These are phyloP conservation scores for Drosophila tropicalis DNA, from an alignment of 1,140 invertebrate species.

Conservation along the genomic window DNA sequence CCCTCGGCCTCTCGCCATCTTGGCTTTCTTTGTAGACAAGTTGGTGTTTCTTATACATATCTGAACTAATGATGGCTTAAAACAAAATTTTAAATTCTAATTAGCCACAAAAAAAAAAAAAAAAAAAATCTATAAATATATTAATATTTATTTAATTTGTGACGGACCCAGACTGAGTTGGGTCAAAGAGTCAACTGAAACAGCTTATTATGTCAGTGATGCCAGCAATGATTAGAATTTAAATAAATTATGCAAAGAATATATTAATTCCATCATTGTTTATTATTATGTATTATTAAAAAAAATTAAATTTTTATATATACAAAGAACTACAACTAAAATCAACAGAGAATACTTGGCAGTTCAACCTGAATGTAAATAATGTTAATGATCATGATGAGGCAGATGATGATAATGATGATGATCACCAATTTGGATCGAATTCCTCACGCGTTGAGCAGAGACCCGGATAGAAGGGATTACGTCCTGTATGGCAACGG, in stretches of 20 bases:
- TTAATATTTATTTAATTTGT: constrained; percentile 3
- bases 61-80: constrained; percentile 7
- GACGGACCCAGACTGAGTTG: not conserved
- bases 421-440: constrained; percentile 73
- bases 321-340: constrained; percentile 8
- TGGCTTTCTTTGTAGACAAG: constrained; percentile 2
- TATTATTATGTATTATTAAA: constrained; percentile 14
- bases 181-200: constrained; percentile 9
- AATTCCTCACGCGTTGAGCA: constrained; percentile 70
- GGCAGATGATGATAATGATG: not conserved
- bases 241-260: constrained; percentile 20
- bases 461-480: constrained; percentile 74
- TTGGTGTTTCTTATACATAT: not conserved
- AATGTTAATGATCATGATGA: not conserved
- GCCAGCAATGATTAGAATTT: not conserved
- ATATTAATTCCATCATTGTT: constrained; percentile 53
- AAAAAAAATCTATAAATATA: too few relatives aligned
- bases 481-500: constrained; percentile 68
- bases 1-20: not conserved
- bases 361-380: constrained; percentile 54
- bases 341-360: constrained; percentile 44
- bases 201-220: constrained; percentile 18
- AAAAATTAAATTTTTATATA: not conserved
- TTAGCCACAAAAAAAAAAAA: not conserved
- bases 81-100: constrained; percentile 3